Evolutionary conservation across 2,113 vertebrate species (phyloP).

Genomic region (Ciconia maguari): DNA sequence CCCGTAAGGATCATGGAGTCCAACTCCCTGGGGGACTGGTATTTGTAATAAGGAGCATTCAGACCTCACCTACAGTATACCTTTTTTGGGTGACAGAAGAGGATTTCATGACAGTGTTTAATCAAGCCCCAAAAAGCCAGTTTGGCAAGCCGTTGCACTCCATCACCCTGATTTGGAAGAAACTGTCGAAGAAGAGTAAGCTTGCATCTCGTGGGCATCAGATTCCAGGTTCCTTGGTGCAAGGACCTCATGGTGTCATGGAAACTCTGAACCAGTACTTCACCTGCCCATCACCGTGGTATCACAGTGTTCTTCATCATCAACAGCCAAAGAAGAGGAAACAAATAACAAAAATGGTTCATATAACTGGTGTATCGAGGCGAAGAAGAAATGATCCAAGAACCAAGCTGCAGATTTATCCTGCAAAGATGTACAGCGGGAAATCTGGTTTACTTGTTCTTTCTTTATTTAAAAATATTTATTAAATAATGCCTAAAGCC

Average conservation of each 20-base stretch:
- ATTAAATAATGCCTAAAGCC: background rate
- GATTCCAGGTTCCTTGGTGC: background rate
- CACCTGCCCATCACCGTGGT: background rate
- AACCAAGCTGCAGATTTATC: background rate
- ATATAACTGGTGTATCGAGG: background rate
- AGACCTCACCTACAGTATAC: background rate
- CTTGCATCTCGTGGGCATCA: background rate
- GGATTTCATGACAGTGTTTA: background rate
- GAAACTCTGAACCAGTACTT: background rate
- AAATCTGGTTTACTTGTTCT: background rate
- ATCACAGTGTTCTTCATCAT: background rate
- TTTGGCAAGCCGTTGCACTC: background rate
- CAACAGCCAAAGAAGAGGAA: background rate
- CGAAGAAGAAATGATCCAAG: background rate
- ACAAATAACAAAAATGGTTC: background rate
- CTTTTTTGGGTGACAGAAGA: background rate
- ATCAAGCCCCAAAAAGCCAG: too few relatives aligned
- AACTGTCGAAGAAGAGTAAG: background rate
- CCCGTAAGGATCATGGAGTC: background rate
- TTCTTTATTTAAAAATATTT: background rate
- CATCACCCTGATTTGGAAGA: background rate
- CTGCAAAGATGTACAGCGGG: background rate
- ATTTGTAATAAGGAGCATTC: background rate
- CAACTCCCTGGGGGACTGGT: background rate
- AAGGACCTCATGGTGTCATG: rapidly evolving